Conservation (phyloP, 1,140 invertebrate genomes). For the Phthorimaea operculella region DNA sequence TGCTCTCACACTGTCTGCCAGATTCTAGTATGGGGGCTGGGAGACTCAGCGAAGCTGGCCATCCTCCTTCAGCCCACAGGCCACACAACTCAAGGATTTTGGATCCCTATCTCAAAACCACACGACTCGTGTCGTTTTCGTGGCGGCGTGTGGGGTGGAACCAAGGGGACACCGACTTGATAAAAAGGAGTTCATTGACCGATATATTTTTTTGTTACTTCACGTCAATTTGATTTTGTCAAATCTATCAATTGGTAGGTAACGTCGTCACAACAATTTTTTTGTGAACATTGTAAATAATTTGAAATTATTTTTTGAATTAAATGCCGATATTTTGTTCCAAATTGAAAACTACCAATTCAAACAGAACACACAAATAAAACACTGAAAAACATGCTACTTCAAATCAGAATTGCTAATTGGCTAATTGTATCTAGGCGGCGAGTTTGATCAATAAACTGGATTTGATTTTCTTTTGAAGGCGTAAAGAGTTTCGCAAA, state of each 20-base stretch:
- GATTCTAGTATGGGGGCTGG: too few species aligned
- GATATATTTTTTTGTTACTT: background rate
- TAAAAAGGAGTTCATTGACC: too few species aligned
- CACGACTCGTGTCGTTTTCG: too few species aligned
- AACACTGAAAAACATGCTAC: background rate
- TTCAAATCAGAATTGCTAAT: too few species aligned
- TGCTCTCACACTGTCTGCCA: too few species aligned
- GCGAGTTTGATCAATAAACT: conserved; percentile 44
- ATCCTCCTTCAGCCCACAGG: too few species aligned
- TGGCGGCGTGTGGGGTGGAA: too few species aligned
- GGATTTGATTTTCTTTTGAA: conserved; percentile 13
- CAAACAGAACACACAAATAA: background rate
- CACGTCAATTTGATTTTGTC: background rate
- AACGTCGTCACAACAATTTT: conserved; percentile 1
- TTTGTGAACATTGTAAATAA: background rate
- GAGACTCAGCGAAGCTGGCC: too few species aligned
- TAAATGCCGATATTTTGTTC: conserved; percentile 3
- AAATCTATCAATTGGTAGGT: background rate
- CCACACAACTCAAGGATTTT: too few species aligned
- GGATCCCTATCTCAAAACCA: too few species aligned
- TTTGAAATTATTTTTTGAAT: background rate
- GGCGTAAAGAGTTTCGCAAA: conserved; percentile 13
- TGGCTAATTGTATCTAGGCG: conserved; percentile 18
- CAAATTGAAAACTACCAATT: background rate
- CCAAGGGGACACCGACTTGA: too few species aligned